Percentiles rank a stretch among this genome's conserved stretches.
These are phyloP conservation scores for Asarcornis scutulata DNA, from an alignment of 2,113 vertebrate genomes.

Conservation along the genomic window DNA sequence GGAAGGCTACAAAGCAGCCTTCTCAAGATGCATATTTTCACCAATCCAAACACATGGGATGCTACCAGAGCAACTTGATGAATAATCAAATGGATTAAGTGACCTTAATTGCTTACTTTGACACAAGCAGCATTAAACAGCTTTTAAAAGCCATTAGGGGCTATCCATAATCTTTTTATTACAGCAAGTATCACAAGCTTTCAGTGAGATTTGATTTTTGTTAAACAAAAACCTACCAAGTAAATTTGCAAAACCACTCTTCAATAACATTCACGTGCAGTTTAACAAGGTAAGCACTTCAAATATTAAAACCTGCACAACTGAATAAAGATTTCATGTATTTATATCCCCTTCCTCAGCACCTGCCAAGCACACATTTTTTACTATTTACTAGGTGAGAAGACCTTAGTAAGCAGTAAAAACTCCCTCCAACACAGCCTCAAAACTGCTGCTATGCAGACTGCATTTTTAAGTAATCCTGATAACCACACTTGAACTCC, in stretches of 20 bases:
- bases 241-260: not conserved
- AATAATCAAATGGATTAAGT: conserved; percentile 44
- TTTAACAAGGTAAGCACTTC: not conserved
- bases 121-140: conserved; percentile 37
- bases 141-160: conserved; percentile 47
- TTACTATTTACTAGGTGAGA: not conserved
- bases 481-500: not conserved
- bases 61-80: not conserved
- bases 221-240: conserved; percentile 12
- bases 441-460: not conserved
- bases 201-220: conserved; percentile 64
- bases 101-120: conserved; percentile 49
- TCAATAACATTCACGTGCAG: not conserved
- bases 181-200: not conserved
- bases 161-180: conserved; percentile 33
- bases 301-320: not conserved
- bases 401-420: not conserved
- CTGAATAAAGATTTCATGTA: not conserved
- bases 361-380: not conserved
- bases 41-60: not conserved
- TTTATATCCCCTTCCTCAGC: not conserved
- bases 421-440: not conserved
- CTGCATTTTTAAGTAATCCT: not conserved
- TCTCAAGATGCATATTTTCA: not conserved
- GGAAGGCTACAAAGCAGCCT: not conserved